Evolutionary conservation across 2,113 vertebrate species (phyloP).

Genomic region (Lagopus leucura): DNA sequence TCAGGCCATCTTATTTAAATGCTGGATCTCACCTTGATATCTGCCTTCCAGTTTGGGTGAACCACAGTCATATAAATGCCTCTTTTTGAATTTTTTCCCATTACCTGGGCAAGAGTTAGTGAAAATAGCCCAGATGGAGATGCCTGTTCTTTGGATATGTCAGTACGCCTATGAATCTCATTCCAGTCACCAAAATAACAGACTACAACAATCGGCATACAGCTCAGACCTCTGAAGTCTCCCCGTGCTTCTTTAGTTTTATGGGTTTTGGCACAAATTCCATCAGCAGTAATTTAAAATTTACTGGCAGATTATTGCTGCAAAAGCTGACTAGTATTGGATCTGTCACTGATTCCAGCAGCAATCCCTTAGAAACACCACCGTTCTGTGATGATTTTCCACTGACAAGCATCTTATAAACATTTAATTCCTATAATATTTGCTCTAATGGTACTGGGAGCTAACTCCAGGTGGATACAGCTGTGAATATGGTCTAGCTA

Average conservation of each 20-base stretch:
- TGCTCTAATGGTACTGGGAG: not conserved
- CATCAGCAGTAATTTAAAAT: not conserved
- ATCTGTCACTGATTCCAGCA: not conserved
- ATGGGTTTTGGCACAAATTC: not conserved
- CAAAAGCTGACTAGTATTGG: not conserved
- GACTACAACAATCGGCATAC: not conserved
- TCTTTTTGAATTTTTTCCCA: not conserved
- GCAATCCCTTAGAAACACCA: not conserved
- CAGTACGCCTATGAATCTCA: not conserved
- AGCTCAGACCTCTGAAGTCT: not conserved
- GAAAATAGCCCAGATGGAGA: not conserved
- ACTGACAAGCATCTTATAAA: not conserved
- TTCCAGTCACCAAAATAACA: not conserved
- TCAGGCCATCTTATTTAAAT: not conserved
- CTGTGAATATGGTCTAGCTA: not conserved
- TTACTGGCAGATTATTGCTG: not conserved
- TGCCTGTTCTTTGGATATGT: not conserved
- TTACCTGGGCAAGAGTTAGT: not conserved
- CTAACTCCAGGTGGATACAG: not conserved
- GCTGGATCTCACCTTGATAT: not conserved
- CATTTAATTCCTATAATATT: not conserved
- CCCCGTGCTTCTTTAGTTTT: not conserved
- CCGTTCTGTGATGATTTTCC: not conserved
- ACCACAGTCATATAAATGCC: not conserved
- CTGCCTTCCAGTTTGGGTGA: not conserved